A percentile compares a stretch with the other conserved stretches of the same genome.
Evolutionary conservation across 2,888 invertebrate species (phyloP).

Genomic region (Scaptodrosophila latifasciaeformis): DNA sequence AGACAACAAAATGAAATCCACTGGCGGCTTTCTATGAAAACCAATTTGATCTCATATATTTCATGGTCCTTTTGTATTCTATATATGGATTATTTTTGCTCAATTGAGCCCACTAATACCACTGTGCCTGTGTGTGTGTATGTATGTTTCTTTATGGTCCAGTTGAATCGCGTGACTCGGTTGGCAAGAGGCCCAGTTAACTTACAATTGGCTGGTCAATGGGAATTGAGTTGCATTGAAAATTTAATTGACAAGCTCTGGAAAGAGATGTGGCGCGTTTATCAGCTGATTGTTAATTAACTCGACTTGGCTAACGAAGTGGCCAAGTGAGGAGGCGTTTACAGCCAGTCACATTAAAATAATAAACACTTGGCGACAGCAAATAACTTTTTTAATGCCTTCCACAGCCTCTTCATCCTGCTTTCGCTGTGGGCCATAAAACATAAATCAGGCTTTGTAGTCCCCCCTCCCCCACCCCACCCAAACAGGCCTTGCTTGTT

Average conservation of each 20-base stretch:
- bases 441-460: constrained; percentile 53
- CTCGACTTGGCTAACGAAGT: constrained; percentile 3
- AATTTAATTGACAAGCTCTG: constrained; percentile 15
- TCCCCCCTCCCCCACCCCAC: too few relatives aligned
- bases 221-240: constrained; percentile 20
- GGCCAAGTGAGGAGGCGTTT: constrained; percentile 23
- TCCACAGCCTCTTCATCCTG: background rate
- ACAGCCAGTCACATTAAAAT: constrained; percentile 45
- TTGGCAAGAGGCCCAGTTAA: constrained; percentile 40
- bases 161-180: constrained; percentile 8
- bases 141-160: constrained; percentile 27
- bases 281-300: background rate
- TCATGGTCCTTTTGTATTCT: too few relatives aligned
- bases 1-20: too few relatives aligned
- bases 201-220: constrained; percentile 9
- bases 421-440: constrained; percentile 37
- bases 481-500: constrained; percentile 27
- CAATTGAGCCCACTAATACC: constrained; percentile 45
- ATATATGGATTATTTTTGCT: constrained; percentile 43
- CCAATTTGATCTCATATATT: too few relatives aligned
- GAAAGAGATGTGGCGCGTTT: too few relatives aligned
- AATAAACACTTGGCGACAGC: constrained; percentile 56
- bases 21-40: too few relatives aligned
- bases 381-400: constrained; percentile 31
- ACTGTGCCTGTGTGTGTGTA: background rate